Evolutionary conservation across 2,797 vertebrate genomes (phyloP), one percentile per base, ranked within the genome.

Genomic region (Mastacembelus armatus): DNA sequence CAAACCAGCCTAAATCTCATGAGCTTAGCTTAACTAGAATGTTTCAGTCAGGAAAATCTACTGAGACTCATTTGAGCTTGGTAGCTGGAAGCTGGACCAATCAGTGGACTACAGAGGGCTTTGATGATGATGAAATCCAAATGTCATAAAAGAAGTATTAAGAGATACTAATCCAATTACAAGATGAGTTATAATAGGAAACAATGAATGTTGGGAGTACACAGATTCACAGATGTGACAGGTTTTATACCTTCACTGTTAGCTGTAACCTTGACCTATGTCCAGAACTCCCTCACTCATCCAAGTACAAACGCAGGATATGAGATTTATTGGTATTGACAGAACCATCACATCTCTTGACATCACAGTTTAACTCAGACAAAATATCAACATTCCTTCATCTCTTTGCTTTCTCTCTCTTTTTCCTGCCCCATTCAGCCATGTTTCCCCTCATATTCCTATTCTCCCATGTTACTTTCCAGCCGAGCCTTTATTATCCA

Each of bases 311-410:
- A 79, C 45, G 63, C 22, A 69, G 33, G 54, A 77, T 49, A 66
- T 60, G 63, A 72, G 79, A 77, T 82, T 61, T 71, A 77, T 69
- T 60, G 62, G 62, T 78, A 84, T 81, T 74, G 81, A 84, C 83
- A 66, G 78, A 78, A 39, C 59, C 54, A 74, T 84, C 80, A 73
- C 30, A 32, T 70, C 72, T 19, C 15, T 60, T 52, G 71, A 84
- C 74, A 70, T 32, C 69, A 47, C 71, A 66, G 52, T 78, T 80
- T 66, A 76, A 73, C 63, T 74, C 80, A 52, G 40, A 89, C 55
- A 79, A 75, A 87, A 80, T 18, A 35, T 52, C 65, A 30, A 54
- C 66, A 44, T 55, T 38, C 59, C 69, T 47, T 58, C n/a, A n/a
- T 47, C 54, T 14, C 33, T 16, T 21, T 24, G 36, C 21, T 40